A percentile compares a stretch with the other conserved stretches of the same genome.
phyloP scores from a whole-genome alignment of 2,888 invertebrate genomes.

The Thymelicus sylvestris region DNA sequence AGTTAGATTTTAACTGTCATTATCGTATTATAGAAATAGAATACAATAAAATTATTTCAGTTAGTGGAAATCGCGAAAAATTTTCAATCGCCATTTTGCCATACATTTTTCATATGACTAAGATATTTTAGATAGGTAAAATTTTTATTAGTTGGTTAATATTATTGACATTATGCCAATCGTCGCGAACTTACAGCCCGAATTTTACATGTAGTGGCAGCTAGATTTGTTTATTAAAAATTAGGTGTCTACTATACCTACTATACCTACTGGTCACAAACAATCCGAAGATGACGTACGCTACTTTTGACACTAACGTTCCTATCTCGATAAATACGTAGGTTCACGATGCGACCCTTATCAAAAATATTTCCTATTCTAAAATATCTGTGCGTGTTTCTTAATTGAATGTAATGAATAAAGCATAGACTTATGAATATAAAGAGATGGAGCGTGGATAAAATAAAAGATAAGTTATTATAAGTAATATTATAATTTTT shows the following conservation, averaged over 20 bases:
- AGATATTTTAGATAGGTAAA: too few species aligned
- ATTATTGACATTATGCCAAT: too few species aligned
- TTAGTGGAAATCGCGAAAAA: too few species aligned
- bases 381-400: conserved; percentile 74
- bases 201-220: conserved; percentile 5
- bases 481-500: not conserved
- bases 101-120: too few species aligned
- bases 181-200: too few species aligned
- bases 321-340: conserved; percentile 27
- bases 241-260: not conserved
- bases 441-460: not conserved
- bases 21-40: too few species aligned
- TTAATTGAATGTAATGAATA: conserved; percentile 40
- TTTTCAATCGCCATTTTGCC: too few species aligned
- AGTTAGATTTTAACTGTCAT: too few species aligned
- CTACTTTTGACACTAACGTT: conserved; percentile 33
- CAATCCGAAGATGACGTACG: conserved; percentile 31
- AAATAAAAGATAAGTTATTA: not conserved
- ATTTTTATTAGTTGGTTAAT: too few species aligned
- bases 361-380: conserved; percentile 67
- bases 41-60: too few species aligned
- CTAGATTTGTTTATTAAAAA: not conserved
- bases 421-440: not conserved
- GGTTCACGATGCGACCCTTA: conserved; percentile 47
- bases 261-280: conserved; percentile 8